phyloP scores from a whole-genome alignment of 2,797 vertebrate genomes.

The Eulemur rubriventer region DNA sequence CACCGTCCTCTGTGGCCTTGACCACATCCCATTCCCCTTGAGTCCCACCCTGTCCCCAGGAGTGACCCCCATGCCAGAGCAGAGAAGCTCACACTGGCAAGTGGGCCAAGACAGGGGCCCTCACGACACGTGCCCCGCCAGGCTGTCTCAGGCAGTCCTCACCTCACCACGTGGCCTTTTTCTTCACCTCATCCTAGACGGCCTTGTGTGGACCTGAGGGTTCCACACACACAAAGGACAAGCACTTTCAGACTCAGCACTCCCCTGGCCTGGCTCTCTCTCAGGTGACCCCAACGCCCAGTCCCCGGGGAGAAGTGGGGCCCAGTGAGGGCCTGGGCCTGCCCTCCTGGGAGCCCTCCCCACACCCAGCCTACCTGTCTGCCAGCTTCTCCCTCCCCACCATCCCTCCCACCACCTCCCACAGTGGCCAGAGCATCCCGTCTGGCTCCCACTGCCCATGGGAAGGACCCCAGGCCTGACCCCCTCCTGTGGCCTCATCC shows the following conservation, averaged over 20 bases:
- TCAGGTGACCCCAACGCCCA: neutral
- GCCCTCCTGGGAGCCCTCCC: neutral
- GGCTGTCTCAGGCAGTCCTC: neutral
- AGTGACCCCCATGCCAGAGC: neutral
- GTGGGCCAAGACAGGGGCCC: neutral
- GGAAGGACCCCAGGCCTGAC: neutral
- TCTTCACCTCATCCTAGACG: neutral
- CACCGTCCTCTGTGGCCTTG: neutral
- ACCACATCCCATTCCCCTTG: neutral
- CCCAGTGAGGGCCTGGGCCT: neutral
- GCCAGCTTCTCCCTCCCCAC: neutral
- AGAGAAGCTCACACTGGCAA: neutral
- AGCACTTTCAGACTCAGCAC: neutral
- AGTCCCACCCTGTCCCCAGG: neutral
- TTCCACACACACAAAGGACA: neutral
- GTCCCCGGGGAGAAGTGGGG: neutral
- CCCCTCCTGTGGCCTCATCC: neutral
- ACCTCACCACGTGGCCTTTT: neutral
- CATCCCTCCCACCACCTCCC: neutral
- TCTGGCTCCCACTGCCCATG: neutral
- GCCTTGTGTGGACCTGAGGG: neutral
- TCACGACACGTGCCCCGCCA: neutral
- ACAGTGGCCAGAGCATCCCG: neutral
- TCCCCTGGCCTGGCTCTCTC: neutral
- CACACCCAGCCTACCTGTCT: neutral